These are phyloP conservation scores for Tenthredo mesomela DNA, from an alignment of 2,888 invertebrate species.

Conservation along the genomic window DNA sequence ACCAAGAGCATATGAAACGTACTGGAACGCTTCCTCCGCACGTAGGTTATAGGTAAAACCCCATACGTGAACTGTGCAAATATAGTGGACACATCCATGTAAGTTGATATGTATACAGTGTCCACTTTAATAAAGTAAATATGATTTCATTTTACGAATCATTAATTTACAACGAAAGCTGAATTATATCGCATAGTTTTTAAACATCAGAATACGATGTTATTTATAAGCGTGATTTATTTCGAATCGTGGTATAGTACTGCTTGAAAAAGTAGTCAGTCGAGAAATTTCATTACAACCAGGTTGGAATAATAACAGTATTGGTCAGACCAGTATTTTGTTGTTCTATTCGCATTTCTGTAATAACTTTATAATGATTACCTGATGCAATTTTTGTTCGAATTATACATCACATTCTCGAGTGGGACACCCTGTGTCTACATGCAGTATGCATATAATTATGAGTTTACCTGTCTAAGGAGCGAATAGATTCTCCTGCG, in stretches of 20 bases:
- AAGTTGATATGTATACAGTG: background rate
- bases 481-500: slow-evolving; percentile 16
- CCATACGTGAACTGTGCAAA: background rate
- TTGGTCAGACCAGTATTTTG: background rate
- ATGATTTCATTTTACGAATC: background rate
- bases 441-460: background rate
- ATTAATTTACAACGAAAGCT: background rate
- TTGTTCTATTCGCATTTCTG: background rate
- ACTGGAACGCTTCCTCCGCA: slow-evolving; percentile 14
- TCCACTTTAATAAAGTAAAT: background rate
- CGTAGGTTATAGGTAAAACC: background rate
- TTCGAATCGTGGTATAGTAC: background rate
- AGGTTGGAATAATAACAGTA: background rate
- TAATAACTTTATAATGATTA: background rate
- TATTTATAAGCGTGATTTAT: too few species aligned
- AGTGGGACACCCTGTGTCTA: background rate
- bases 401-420: background rate
- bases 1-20: slow-evolving; percentile 33
- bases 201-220: too few species aligned
- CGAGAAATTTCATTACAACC: background rate
- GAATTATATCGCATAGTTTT: too few species aligned
- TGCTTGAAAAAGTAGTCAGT: background rate
- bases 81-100: background rate
- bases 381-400: background rate
- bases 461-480: background rate